These are phyloP conservation scores for Pseudomyrmex pallidus DNA, from an alignment of 1,140 invertebrate species.

Conservation along the genomic window DNA sequence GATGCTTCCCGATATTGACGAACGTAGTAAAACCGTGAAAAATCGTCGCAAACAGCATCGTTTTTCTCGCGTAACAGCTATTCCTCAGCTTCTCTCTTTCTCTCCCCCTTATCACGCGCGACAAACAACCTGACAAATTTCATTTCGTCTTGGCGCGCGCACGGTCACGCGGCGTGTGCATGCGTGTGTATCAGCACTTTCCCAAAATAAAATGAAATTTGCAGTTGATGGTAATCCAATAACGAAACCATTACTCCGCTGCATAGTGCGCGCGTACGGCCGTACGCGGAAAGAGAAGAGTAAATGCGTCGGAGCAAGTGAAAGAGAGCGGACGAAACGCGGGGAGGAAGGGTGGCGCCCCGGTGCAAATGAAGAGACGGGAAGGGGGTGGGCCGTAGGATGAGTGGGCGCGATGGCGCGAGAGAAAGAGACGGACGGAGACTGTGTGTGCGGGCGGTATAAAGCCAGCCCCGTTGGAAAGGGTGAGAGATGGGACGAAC, in stretches of 20 bases:
- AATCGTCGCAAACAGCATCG: not conserved
- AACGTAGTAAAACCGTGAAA: not conserved
- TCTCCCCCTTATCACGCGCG: constrained; percentile 14
- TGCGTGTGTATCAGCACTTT: constrained; percentile 66
- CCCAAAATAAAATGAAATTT: constrained; percentile 76
- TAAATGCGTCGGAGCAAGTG: constrained; percentile 46
- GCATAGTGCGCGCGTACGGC: constrained; percentile 63
- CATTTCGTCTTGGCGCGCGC: constrained; percentile 36
- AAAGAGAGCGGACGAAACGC: constrained; percentile 47
- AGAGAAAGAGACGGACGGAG: constrained; percentile 62
- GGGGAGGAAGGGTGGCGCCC: constrained; percentile 36
- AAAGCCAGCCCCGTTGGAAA: constrained; percentile 64
- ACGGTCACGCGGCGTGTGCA: constrained; percentile 25
- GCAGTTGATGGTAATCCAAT: constrained; percentile 73
- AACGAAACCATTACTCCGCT: constrained; percentile 73
- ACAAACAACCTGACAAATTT: constrained; percentile 48
- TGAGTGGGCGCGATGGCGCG: constrained; percentile 40
- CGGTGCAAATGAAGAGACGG: constrained; percentile 55
- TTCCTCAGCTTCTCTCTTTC: not conserved
- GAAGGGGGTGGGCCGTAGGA: not conserved
- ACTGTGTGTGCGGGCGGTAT: constrained; percentile 60
- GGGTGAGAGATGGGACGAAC: constrained; percentile 71
- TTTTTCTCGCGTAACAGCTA: constrained; percentile 11
- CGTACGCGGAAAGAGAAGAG: constrained; percentile 68
- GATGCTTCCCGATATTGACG: not conserved